phyloP scores from a whole-genome alignment of 2,888 invertebrate genomes.

The Eurytoma californica region DNA sequence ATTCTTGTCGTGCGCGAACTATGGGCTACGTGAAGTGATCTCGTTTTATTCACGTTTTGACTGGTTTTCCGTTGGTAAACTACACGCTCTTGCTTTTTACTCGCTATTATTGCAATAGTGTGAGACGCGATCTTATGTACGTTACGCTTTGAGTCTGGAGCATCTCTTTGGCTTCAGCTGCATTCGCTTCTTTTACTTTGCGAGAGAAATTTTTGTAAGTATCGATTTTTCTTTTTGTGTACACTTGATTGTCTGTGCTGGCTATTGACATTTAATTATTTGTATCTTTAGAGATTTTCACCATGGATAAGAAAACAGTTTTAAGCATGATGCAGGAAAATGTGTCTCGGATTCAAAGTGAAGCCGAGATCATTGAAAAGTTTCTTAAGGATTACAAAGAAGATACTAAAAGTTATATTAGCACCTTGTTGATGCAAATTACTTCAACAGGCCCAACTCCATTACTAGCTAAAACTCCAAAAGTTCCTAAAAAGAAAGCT shows the following conservation, averaged over 20 bases:
- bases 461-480: constrained; percentile 69
- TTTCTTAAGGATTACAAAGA: constrained; percentile 46
- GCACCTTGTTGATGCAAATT: constrained; percentile 62
- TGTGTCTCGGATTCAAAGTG: constrained; percentile 55
- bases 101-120: background rate
- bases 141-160: constrained; percentile 6
- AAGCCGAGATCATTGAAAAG: constrained; percentile 54
- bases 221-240: background rate
- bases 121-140: constrained; percentile 14
- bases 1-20: background rate
- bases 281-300: constrained; percentile 7
- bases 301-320: constrained; percentile 59
- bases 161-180: background rate
- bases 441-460: constrained; percentile 59
- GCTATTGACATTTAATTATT: background rate
- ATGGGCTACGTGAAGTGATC: no score
- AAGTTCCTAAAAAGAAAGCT: constrained; percentile 59
- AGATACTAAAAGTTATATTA: constrained; percentile 58
- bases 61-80: background rate
- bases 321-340: constrained; percentile 60
- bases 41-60: background rate
- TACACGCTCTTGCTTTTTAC: constrained; percentile 7
- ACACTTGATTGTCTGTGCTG: background rate
- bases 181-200: background rate
- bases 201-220: constrained; percentile 10